Evolutionary conservation across 2,797 vertebrate species (phyloP).

Genomic region (Enteromius viviparus): DNA sequence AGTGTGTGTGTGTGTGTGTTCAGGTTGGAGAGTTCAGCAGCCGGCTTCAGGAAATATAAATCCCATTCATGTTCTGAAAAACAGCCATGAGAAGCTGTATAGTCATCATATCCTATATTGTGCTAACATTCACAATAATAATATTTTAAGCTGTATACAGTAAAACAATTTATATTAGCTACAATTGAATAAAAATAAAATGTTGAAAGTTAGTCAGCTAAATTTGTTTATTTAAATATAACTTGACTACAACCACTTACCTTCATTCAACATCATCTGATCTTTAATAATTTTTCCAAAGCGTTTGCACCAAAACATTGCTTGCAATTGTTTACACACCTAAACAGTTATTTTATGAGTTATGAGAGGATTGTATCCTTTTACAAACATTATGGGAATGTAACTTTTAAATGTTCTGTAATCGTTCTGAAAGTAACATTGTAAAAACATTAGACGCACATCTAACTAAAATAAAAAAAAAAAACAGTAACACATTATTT

Average conservation of each 20-base stretch:
- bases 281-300: too few species aligned
- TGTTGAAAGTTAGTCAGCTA: too few species aligned
- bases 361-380: background rate
- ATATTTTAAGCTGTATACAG: too few species aligned
- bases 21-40: conserved; percentile 14
- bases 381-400: background rate
- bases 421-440: background rate
- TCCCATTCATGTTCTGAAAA: background rate
- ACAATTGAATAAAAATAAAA: too few species aligned
- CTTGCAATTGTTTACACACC: too few species aligned
- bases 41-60: conserved; percentile 13
- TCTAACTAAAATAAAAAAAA: background rate
- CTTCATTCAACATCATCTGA: too few species aligned
- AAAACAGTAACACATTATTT: background rate
- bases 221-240: too few species aligned
- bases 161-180: too few species aligned
- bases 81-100: background rate
- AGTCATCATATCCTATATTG: background rate
- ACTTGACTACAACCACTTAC: too few species aligned
- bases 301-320: too few species aligned
- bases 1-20: background rate
- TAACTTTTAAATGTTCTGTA: background rate
- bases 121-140: background rate
- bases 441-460: background rate
- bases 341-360: background rate